Evolutionary conservation across 2,797 vertebrate genomes (phyloP), one percentile per base, ranked within the genome.

Genomic region (Momotus momota): DNA sequence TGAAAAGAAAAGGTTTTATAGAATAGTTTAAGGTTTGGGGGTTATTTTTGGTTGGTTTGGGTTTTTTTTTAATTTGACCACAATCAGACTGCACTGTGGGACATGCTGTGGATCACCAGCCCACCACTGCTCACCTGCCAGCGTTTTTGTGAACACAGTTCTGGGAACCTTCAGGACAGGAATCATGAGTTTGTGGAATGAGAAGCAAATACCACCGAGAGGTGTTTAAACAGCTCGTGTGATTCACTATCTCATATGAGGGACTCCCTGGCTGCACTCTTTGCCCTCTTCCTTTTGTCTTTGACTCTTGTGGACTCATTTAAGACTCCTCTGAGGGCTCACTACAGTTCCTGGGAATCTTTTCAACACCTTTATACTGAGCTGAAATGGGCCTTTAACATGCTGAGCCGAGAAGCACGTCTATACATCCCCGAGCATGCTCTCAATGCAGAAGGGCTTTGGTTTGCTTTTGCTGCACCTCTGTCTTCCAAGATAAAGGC

Each of bases 1-100:
- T 71, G 45, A 73, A 95, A 91, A 85, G 7, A 78, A 73, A 90
- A 61, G 48, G 40, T 12, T 86, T 92, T 54, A 18, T 33, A 27
- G 55, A 48, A 19, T 43, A 71, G 79, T 90, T 88, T 25, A 55
- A 61, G n/a, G 46, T 33, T 69, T 72, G 12, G 11, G 2, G 5
- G 23, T 52, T 40, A 6, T 38, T 81, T 67, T 43, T 18, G 7
- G 9, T 51, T 49, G 14, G 41, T 41, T 75, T 23, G 9, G 11
- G 16, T 38, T 75, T 14, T 75, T 14, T 74, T 26, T 48, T 7
- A 7, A 55, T 58, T 48, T 77, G n/a, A 22, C 65, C 84, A 17
- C 9, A 58, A 2, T 21, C 31, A 4, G 14, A 10, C 4, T 23
- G 27, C 12, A 3, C 2, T 7, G 20, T 11, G 41, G 12, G 31